Evolutionary conservation across 2,888 invertebrate genomes (phyloP).

Genomic region (Conops quadrifasciatus): DNA sequence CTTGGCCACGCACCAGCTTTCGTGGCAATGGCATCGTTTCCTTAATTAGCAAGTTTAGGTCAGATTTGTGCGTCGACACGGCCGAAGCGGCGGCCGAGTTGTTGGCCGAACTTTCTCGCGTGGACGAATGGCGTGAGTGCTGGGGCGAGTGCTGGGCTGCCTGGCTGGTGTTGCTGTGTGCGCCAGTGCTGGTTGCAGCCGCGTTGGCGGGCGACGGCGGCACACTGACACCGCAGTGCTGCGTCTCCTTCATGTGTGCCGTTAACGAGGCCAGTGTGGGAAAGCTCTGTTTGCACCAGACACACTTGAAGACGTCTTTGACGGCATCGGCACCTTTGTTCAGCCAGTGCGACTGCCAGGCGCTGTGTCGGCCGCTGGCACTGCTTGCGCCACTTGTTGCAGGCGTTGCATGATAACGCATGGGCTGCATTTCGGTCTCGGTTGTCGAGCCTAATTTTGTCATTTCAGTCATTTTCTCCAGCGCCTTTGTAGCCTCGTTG

Average conservation of each 20-base stretch:
- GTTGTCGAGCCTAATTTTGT: constrained; percentile 77
- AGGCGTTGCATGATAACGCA: constrained; percentile 39
- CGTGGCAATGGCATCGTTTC: constrained; percentile 96
- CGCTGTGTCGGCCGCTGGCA: constrained; percentile 77
- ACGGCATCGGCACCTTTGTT: constrained; percentile 95
- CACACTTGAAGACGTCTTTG: constrained; percentile 95
- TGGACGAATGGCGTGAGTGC: constrained; percentile 48
- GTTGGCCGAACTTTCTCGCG: constrained; percentile 33
- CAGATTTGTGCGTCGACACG: constrained; percentile 76
- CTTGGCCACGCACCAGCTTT: constrained; percentile 95
- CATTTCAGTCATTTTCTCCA: constrained; percentile 91
- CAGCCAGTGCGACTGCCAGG: constrained; percentile 98
- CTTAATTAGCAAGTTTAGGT: constrained; percentile 85
- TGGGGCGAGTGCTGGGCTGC: constrained; percentile 38
- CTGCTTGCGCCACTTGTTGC: constrained; percentile 65
- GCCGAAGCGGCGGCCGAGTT: constrained; percentile 62
- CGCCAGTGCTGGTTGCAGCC: constrained; percentile 36
- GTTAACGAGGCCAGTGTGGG: constrained; percentile 93
- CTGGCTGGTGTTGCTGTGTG: constrained; percentile 55
- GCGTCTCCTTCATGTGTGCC: constrained; percentile 97
- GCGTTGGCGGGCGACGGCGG: constrained; percentile 67
- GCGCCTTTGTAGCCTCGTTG: constrained; percentile 84
- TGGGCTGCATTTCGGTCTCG: constrained; percentile 61
- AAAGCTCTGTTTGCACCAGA: constrained; percentile 98
- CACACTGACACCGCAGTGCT: constrained; percentile 91